phyloP scores from a whole-genome alignment of 2,888 invertebrate species.

The Drosophila anceps region DNA sequence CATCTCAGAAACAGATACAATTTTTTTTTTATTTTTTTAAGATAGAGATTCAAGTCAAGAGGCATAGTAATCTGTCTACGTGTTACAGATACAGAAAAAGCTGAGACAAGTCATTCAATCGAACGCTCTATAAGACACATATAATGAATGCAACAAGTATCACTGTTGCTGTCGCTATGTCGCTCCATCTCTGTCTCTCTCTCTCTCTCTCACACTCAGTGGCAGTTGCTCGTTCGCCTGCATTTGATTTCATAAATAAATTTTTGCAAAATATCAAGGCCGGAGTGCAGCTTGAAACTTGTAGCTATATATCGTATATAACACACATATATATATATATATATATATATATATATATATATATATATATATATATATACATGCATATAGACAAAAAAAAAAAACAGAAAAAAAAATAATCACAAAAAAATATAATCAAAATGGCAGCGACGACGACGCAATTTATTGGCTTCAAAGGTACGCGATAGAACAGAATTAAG shows the following conservation, averaged over 20 bases:
- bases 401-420: slow-evolving; percentile 21
- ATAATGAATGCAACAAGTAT: slow-evolving; percentile 79
- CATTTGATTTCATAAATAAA: slow-evolving; percentile 82
- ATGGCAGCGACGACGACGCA: slow-evolving; percentile 59
- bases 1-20: not conserved
- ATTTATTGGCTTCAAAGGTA: slow-evolving; percentile 81
- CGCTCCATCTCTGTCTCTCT: slow-evolving; percentile 21
- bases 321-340: slow-evolving; percentile 15
- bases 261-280: slow-evolving; percentile 81
- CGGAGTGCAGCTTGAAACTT: slow-evolving; percentile 76
- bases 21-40: slow-evolving; percentile 7
- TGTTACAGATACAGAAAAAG: slow-evolving; percentile 53
- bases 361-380: slow-evolving; percentile 14
- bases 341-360: slow-evolving; percentile 13
- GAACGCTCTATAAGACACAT: slow-evolving; percentile 55
- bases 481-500: slow-evolving; percentile 64
- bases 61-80: slow-evolving; percentile 43
- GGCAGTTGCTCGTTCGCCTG: slow-evolving; percentile 60
- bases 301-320: slow-evolving; percentile 62
- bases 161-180: slow-evolving; percentile 56
- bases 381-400: slow-evolving; percentile 33
- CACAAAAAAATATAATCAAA: slow-evolving; percentile 41
- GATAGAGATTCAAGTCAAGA: slow-evolving; percentile 30
- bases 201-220: slow-evolving; percentile 8
- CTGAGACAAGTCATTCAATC: slow-evolving; percentile 67